Conservation (phyloP, 1,140 invertebrate genomes). For the Sinella curviseta region DNA sequence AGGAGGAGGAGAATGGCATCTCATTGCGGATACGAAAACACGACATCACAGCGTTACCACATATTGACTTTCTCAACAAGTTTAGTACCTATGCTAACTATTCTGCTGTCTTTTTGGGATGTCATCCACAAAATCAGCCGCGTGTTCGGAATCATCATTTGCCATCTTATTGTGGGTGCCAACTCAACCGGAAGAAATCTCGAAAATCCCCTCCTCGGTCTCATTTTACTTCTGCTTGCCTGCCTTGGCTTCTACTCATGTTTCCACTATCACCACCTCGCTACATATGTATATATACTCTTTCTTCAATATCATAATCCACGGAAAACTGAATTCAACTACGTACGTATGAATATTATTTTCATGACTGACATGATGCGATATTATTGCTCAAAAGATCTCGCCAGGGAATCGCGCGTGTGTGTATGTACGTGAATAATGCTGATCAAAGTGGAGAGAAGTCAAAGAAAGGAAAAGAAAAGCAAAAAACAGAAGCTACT, state of each 20-base stretch:
- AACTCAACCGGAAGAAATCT: slow-evolving; percentile 42
- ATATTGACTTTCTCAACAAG: not conserved
- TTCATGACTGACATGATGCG: no score
- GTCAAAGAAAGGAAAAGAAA: not conserved
- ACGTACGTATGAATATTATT: no score
- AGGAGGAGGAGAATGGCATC: no score
- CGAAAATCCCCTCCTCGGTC: not conserved
- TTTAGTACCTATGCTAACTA: not conserved
- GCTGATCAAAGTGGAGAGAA: not conserved
- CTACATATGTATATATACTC: no score
- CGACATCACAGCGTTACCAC: no score
- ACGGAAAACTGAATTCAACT: no score
- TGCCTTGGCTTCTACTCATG: not conserved
- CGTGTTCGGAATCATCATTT: slow-evolving; percentile 49
- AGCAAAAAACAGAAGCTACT: slow-evolving; percentile 13
- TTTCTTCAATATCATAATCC: no score
- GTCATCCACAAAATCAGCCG: slow-evolving; percentile 33
- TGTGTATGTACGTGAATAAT: no score
- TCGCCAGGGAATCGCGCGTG: not conserved
- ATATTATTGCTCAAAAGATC: not conserved
- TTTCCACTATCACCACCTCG: not conserved
- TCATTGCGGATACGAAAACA: no score
- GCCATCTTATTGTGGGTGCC: slow-evolving; percentile 38
- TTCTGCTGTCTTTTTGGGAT: not conserved
- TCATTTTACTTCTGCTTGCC: not conserved